phyloP scores from a whole-genome alignment of 2,797 vertebrate genomes.

The Artibeus lituratus region DNA sequence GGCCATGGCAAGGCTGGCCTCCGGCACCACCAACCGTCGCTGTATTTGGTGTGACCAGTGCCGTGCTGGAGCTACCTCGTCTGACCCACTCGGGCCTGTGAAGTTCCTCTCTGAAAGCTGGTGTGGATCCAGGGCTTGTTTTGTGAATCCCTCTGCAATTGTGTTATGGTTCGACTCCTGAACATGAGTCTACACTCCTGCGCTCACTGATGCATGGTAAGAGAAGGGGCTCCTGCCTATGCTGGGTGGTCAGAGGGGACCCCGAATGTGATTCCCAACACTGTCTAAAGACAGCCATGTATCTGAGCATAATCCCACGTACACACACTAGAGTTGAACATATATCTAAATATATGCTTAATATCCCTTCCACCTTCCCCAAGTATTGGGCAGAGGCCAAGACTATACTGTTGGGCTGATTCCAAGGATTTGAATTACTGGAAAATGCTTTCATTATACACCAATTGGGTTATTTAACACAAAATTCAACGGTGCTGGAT shows the following conservation, averaged over 20 bases:
- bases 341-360: neutral
- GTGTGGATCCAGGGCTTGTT: neutral
- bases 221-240: neutral
- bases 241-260: neutral
- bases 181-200: neutral
- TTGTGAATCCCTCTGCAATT: neutral
- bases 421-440: conserved; percentile 50
- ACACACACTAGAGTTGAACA: neutral
- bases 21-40: neutral
- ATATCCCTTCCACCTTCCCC: neutral
- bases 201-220: neutral
- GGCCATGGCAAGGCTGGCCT: neutral
- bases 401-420: conserved; percentile 27
- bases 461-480: conserved; percentile 48
- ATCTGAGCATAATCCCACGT: neutral
- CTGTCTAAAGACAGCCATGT: neutral
- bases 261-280: neutral
- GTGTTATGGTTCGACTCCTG: neutral
- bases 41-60: neutral
- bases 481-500: conserved; percentile 32
- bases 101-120: neutral
- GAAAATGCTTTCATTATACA: conserved; percentile 53
- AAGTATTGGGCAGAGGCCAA: conserved; percentile 30
- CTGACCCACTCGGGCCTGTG: neutral
- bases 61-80: neutral